A percentile compares a stretch with the other conserved stretches of the same genome.
These are phyloP conservation scores for Apodemia duryi DNA, from an alignment of 2,888 invertebrate genomes.

Conservation along the genomic window DNA sequence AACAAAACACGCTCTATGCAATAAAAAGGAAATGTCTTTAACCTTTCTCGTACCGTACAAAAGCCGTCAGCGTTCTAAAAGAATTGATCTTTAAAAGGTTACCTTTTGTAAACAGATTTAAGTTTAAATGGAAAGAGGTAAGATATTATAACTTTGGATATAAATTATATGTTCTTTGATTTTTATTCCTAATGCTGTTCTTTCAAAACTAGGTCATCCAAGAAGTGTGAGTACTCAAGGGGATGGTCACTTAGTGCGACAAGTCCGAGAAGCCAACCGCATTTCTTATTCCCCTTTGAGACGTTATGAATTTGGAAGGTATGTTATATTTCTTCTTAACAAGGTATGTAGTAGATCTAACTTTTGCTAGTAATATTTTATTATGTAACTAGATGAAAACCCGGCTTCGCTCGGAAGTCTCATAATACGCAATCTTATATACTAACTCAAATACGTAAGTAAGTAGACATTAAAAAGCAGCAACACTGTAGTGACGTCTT, in stretches of 20 bases:
- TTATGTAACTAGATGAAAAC: no score
- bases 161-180: not conserved
- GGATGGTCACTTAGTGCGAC: constrained; percentile 61
- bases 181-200: constrained; percentile 1
- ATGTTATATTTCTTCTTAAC: constrained; percentile 23
- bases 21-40: constrained; percentile 3
- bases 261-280: constrained; percentile 57
- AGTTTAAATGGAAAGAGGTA: constrained; percentile 26
- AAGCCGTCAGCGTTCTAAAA: not conserved
- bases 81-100: constrained; percentile 1
- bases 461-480: no score
- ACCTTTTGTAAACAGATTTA: not conserved
- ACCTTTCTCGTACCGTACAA: not conserved
- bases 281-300: constrained; percentile 48
- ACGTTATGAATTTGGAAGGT: constrained; percentile 49
- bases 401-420: no score
- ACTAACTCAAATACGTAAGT: no score
- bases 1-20: not conserved
- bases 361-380: no score
- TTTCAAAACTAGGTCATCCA: constrained; percentile 54
- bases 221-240: constrained; percentile 57
- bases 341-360: not conserved
- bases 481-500: no score
- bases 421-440: no score
- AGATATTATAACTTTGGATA: constrained; percentile 23